Evolutionary conservation across 1,140 invertebrate species (phyloP).

Genomic region (Calosoma granatense): DNA sequence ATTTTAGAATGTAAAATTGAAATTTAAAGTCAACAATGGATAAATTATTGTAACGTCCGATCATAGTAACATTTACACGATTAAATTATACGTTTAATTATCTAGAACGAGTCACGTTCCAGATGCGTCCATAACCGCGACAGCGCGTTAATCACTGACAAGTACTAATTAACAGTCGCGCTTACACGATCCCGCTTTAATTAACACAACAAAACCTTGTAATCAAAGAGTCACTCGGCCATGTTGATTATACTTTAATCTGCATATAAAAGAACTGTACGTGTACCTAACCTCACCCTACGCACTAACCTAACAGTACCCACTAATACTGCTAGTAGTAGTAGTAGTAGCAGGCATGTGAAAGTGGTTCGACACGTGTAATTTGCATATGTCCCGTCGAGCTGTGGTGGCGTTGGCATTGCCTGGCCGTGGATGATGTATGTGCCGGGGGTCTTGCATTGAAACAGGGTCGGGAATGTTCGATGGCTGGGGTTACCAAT

Average conservation of each 20-base stretch:
- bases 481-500: not conserved
- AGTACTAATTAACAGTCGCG: not conserved
- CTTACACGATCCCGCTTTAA: constrained; percentile 1
- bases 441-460: not conserved
- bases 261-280: not conserved
- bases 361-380: constrained; percentile 3
- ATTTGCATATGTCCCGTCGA: not conserved
- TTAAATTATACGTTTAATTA: constrained; percentile 1
- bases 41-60: not conserved
- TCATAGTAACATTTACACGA: not conserved
- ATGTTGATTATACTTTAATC: not conserved
- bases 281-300: not conserved
- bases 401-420: not conserved
- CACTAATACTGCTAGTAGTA: too few relatives aligned
- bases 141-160: constrained; percentile 4
- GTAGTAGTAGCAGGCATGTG: too few relatives aligned
- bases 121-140: constrained; percentile 2
- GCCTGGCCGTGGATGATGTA: not conserved
- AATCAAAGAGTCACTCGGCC: not conserved
- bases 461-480: not conserved
- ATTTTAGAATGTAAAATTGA: not conserved
- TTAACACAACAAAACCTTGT: constrained; percentile 4
- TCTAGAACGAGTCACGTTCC: not conserved
- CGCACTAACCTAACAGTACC: not conserved
- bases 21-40: not conserved